These are phyloP conservation scores for Stichopus chloronotus DNA, from an alignment of 35 echinoderm and acorn worm genomes.

Conservation along the genomic window DNA sequence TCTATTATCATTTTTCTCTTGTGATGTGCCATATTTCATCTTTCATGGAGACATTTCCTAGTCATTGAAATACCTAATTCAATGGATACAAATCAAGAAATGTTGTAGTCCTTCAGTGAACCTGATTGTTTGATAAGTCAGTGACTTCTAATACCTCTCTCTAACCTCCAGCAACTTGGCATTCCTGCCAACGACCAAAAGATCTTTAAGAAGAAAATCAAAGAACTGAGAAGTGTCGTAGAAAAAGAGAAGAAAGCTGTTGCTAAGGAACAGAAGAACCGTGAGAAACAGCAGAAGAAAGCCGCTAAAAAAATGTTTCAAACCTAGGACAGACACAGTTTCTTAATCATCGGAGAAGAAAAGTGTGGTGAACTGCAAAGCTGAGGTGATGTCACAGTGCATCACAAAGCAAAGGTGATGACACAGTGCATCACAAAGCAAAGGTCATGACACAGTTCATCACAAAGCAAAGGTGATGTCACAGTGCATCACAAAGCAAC, in stretches of 20 bases:
- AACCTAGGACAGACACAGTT: neutral
- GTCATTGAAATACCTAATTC: too few relatives aligned
- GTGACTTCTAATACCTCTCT: neutral
- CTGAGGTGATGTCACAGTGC: neutral
- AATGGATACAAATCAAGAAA: too few relatives aligned
- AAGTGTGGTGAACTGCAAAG: neutral
- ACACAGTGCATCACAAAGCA: too few relatives aligned
- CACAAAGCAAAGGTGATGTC: too few relatives aligned
- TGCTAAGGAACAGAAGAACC: conserved; percentile 85
- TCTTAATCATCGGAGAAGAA: neutral
- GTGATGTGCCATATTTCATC: too few relatives aligned
- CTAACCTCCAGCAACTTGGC: conserved; percentile 70
- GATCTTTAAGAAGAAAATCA: conserved; percentile 93
- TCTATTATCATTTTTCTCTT: too few relatives aligned
- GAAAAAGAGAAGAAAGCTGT: conserved; percentile 87
- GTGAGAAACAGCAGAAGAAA: conserved; percentile 96
- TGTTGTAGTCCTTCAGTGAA: too few relatives aligned
- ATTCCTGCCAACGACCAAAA: conserved; percentile 75
- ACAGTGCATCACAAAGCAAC: too few relatives aligned
- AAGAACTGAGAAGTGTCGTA: conserved; percentile 84
- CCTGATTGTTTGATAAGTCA: too few relatives aligned
- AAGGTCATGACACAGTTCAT: too few relatives aligned
- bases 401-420: too few relatives aligned
- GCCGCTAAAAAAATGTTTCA: conserved; percentile 93
- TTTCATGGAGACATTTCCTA: too few relatives aligned